Conservation (phyloP, 1,140 invertebrate genomes). For the Achroia grisella region DNA sequence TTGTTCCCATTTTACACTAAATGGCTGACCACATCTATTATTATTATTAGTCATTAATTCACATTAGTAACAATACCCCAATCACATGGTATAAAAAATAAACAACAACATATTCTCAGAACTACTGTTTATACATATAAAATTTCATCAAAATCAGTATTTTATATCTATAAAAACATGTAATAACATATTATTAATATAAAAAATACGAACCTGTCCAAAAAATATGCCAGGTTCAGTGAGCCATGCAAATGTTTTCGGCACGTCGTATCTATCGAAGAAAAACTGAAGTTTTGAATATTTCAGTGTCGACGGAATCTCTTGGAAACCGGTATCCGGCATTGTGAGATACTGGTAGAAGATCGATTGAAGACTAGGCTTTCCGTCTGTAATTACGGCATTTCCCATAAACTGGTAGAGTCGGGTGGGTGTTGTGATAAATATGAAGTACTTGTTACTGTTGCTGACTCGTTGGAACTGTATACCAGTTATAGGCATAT, state of each 20-base stretch:
- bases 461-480: conserved; percentile 85
- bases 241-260: conserved; percentile 91
- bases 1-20: too few relatives aligned
- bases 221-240: conserved; percentile 83
- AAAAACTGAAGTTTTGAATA: conserved; percentile 89
- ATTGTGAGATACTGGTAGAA: conserved; percentile 87
- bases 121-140: too few relatives aligned
- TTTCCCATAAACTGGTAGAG: conserved; percentile 91
- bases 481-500: conserved; percentile 88
- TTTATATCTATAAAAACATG: too few relatives aligned
- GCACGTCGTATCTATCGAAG: conserved; percentile 79
- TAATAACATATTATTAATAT: not conserved
- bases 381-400: conserved; percentile 81
- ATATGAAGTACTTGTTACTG: conserved; percentile 83
- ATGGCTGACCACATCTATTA: too few relatives aligned
- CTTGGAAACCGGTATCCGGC: conserved; percentile 82
- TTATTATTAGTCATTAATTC: too few relatives aligned
- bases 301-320: conserved; percentile 83
- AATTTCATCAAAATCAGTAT: too few relatives aligned
- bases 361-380: conserved; percentile 85
- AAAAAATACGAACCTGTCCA: conserved; percentile 74
- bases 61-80: too few relatives aligned
- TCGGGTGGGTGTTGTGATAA: conserved; percentile 87
- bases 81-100: too few relatives aligned
- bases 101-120: too few relatives aligned